phyloP scores from a whole-genome alignment of 2,888 invertebrate genomes.

The Chymomyza amoena region DNA sequence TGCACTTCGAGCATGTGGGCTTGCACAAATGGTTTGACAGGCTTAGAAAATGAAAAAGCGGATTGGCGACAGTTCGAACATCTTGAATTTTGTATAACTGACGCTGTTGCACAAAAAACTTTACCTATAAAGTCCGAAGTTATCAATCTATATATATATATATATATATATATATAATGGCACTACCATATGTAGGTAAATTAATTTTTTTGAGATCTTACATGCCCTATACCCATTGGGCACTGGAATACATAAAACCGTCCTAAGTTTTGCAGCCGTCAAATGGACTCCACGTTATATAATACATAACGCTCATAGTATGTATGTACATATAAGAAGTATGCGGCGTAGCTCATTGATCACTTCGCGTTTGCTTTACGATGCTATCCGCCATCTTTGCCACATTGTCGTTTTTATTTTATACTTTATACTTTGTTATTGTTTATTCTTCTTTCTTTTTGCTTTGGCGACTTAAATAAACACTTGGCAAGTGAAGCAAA shows the following conservation, averaged over 20 bases:
- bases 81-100: too few relatives aligned
- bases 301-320: background rate
- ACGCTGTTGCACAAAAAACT: background rate
- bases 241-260: too few relatives aligned
- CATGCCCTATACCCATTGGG: too few relatives aligned
- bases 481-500: conserved; percentile 68
- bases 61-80: background rate
- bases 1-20: background rate
- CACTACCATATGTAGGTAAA: too few relatives aligned
- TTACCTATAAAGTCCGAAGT: background rate
- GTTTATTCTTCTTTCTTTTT: conserved; percentile 27
- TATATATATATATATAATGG: too few relatives aligned
- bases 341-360: background rate
- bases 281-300: too few relatives aligned
- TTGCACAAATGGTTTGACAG: background rate
- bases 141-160: too few relatives aligned
- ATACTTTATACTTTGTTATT: conserved; percentile 14
- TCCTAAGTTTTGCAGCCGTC: too few relatives aligned
- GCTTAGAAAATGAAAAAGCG: background rate
- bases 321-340: background rate
- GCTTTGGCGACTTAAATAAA: conserved; percentile 61
- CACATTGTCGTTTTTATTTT: conserved; percentile 12
- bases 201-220: too few relatives aligned
- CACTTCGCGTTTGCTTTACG: background rate
- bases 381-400: background rate